Evolutionary conservation across 30 jellyfish, hydroid and myxozoan genomes (phyloP).

Genomic region (Aurelia aurita): DNA sequence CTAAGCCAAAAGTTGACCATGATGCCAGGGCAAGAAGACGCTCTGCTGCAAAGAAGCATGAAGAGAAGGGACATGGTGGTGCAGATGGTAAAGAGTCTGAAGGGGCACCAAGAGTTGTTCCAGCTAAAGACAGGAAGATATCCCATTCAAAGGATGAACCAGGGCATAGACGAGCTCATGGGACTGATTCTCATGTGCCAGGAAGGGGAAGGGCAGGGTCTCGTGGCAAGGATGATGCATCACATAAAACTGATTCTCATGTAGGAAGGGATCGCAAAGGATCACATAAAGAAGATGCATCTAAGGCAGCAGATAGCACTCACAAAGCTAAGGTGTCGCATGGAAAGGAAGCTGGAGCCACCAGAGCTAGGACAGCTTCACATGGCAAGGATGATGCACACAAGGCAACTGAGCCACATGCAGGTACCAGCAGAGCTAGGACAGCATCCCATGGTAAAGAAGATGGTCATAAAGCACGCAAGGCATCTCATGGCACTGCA

Average conservation of each 20-base stretch:
- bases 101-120: no score
- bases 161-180: no score
- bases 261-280: constrained; percentile 1
- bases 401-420: background rate
- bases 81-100: no score
- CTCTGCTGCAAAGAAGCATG: constrained; percentile 51
- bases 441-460: constrained; percentile 36
- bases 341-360: background rate
- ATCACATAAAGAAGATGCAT: background rate
- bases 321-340: constrained; percentile 5
- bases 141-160: no score
- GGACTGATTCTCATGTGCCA: background rate
- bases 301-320: background rate
- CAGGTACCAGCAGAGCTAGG: constrained; percentile 9
- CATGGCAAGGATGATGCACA: constrained; percentile 33
- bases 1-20: constrained; percentile 35
- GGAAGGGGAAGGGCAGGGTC: constrained; percentile 5
- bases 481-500: constrained; percentile 36
- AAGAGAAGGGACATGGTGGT: constrained; percentile 47
- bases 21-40: constrained; percentile 51
- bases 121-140: no score
- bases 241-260: constrained; percentile 6
- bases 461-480: constrained; percentile 8
- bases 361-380: constrained; percentile 7
- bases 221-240: background rate